These are phyloP conservation scores for Parotocinclus haroldoi DNA, from an alignment of 2,797 vertebrate species.

Conservation along the genomic window DNA sequence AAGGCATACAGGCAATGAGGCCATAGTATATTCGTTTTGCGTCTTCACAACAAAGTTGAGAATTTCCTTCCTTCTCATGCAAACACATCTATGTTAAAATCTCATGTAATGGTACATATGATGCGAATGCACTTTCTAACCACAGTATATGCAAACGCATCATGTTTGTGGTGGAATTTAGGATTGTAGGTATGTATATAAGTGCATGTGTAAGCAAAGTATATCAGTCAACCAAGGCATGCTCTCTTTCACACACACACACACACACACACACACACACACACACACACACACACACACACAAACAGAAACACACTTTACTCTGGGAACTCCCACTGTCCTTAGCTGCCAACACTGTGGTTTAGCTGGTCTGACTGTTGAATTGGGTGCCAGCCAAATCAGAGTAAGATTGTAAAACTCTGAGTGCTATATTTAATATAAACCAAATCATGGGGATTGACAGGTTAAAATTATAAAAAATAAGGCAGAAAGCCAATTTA, in stretches of 20 bases:
- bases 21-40: neutral
- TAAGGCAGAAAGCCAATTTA: neutral
- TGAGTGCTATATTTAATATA: conserved; percentile 16
- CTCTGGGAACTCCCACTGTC: conserved; percentile 45
- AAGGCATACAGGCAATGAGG: conserved; percentile 16
- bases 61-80: neutral
- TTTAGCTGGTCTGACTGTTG: conserved; percentile 58
- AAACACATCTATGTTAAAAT: no score
- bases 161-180: conserved; percentile 1
- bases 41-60: neutral
- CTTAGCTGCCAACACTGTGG: conserved; percentile 54
- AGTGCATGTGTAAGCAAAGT: conserved; percentile 6
- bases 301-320: no score
- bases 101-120: conserved; percentile 1
- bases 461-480: conserved; percentile 22
- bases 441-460: conserved; percentile 1
- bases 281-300: conserved; percentile 16
- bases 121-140: conserved; percentile 10
- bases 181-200: conserved; percentile 10
- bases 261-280: neutral
- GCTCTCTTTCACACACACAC: conserved; percentile 24
- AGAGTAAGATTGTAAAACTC: conserved; percentile 32
- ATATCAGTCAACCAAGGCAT: conserved; percentile 30
- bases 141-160: no score
- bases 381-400: conserved; percentile 47